Percentiles rank a stretch among this genome's conserved stretches.
Conservation (phyloP, 2,888 invertebrate genomes). For the Zhuqinia jingwanae region DNA sequence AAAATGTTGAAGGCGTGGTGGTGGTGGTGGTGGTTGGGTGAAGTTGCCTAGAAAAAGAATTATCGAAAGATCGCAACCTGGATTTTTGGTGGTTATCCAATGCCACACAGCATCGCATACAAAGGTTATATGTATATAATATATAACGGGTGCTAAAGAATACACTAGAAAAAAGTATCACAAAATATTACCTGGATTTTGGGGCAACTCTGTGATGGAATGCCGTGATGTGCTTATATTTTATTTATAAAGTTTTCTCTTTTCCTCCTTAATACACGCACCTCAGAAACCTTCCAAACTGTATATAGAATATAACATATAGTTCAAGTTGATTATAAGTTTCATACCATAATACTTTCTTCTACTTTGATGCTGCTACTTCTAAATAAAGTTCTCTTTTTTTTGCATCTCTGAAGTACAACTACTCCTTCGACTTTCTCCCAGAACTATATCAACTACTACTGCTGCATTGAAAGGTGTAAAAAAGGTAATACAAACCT, state of each 20-base stretch:
- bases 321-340: background rate
- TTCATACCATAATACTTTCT: background rate
- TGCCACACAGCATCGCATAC: background rate
- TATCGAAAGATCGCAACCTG: background rate
- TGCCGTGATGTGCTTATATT: constrained; percentile 60
- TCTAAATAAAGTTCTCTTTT: constrained; percentile 9
- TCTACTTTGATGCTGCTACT: background rate
- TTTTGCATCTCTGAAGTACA: background rate
- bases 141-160: background rate
- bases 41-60: too few relatives aligned
- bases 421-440: constrained; percentile 2
- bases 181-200: constrained; percentile 22
- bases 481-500: background rate
- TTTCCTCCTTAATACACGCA: constrained; percentile 2
- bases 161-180: background rate
- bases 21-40: too few relatives aligned
- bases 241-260: constrained; percentile 60
- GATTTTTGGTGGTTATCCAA: constrained; percentile 11
- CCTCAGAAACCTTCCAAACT: background rate
- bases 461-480: constrained; percentile 11
- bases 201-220: constrained; percentile 39
- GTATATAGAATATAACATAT: background rate
- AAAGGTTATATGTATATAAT: too few relatives aligned
- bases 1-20: too few relatives aligned
- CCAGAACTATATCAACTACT: background rate